Evolutionary conservation across 2,888 invertebrate species (phyloP), one percentile per base, ranked within the genome.

Genomic region (Tenthredo mesomela): DNA sequence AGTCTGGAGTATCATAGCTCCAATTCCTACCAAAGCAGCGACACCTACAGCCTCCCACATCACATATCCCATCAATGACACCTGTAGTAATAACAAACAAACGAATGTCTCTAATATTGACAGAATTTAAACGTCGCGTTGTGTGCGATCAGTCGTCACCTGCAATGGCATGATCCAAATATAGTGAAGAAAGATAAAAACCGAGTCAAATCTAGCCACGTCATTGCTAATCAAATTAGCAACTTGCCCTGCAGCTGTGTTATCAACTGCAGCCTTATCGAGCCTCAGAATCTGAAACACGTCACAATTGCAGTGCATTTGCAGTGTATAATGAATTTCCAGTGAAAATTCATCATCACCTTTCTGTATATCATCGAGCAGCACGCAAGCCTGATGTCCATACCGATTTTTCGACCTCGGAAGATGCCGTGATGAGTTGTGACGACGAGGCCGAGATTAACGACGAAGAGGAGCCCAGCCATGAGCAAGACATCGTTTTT

Each of bases 161-260:
- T 75, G 75, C 25, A 75, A 50, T 5, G 75, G 75, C 87, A 97
- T 96, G 50, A 98, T 95, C 98, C 98, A 98, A 91, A 98, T 95
- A 93, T 96, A 98, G 92, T 98, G 97, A 9, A 98, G 94, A 92
- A 96, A 97, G 84, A 97, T 95, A 85, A 97, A 96, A 5, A 97
- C 96, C 93, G 97, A 95, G 93, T 99, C 99, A 91, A 99, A 97
- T 61, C 98, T 96, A 92, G 96, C 97, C 15, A 99, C 98, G 93
- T 99, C 99, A 91, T 99, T 99, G 6, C 98, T 98, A 84, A 99
- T 95, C 5, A 99, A 94, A 94, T 99, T 99, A 18, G 99, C 97
- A 84, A 99, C 96, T 93, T 98, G 98, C 0, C 99, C 99, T 0
- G 97, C 96, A 0, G 98, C 96, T 0, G 97, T 96, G 90, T 96